Percentiles rank a stretch among this genome's conserved stretches.
These are phyloP conservation scores for Brachyptera putata DNA, from an alignment of 2,888 invertebrate species.

Conservation along the genomic window DNA sequence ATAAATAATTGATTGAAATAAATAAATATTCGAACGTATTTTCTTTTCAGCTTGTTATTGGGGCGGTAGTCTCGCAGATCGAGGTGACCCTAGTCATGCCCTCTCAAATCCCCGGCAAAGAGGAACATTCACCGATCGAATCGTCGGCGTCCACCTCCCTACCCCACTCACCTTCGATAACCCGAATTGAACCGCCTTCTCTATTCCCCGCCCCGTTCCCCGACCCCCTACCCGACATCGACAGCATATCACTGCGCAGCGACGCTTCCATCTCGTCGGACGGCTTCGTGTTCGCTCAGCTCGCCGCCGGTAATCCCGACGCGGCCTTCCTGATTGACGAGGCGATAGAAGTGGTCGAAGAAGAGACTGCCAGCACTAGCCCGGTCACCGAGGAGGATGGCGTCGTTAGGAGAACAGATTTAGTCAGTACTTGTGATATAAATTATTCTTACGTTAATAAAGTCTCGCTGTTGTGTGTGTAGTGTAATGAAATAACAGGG, in stretches of 20 bases:
- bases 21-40: no score
- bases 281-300: conserved; percentile 18
- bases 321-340: conserved; percentile 18
- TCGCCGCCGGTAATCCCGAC: conserved; percentile 15
- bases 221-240: conserved; percentile 3
- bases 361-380: conserved; percentile 13
- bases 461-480: no score
- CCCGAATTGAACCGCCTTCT: background rate
- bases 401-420: background rate
- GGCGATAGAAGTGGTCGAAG: conserved; percentile 12
- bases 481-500: no score
- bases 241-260: conserved; percentile 14
- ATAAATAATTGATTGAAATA: no score
- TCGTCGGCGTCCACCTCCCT: conserved; percentile 9
- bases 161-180: conserved; percentile 1
- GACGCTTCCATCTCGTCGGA: conserved; percentile 11
- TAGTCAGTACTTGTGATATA: background rate
- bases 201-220: background rate
- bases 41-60: conserved; percentile 57
- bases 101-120: conserved; percentile 76
- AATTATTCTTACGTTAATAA: no score
- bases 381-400: conserved; percentile 13
- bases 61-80: conserved; percentile 75
- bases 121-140: conserved; percentile 41
- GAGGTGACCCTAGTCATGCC: conserved; percentile 87